Conservation (phyloP, 2,113 vertebrate genomes). For the Nestor notabilis region DNA sequence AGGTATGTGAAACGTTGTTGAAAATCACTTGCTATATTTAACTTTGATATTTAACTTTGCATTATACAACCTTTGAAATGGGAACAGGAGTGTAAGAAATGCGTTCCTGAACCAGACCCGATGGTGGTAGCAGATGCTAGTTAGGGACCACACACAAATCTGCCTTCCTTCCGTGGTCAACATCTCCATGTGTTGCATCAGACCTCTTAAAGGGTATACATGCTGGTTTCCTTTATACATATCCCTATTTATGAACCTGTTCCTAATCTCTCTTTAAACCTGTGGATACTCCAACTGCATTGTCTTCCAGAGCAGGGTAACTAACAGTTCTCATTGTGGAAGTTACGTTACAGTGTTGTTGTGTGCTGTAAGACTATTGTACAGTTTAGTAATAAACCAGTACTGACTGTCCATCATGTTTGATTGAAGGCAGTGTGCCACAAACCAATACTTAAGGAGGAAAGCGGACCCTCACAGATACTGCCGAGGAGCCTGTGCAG, state of each 20-base stretch:
- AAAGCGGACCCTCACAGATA: slow-evolving; percentile 92
- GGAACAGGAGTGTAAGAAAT: neutral
- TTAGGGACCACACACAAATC: neutral
- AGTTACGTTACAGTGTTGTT: neutral
- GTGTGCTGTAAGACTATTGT: neutral
- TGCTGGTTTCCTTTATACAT: neutral
- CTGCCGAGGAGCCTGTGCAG: slow-evolving; percentile 89
- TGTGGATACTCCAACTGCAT: neutral
- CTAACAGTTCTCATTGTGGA: neutral
- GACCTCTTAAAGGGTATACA: neutral
- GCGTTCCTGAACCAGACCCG: neutral
- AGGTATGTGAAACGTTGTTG: slow-evolving; percentile 76
- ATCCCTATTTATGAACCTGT: neutral
- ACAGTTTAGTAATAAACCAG: neutral
- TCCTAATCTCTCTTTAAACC: neutral
- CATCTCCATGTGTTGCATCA: neutral
- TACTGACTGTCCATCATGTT: neutral
- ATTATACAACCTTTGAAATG: neutral
- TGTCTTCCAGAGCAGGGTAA: neutral
- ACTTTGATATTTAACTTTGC: neutral
- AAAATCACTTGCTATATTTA: neutral
- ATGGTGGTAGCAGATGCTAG: neutral
- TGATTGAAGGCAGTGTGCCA: slow-evolving; percentile 88
- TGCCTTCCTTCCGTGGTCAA: rapidly evolving
- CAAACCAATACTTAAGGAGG: slow-evolving; percentile 92